Evolutionary conservation across 2,888 invertebrate species (phyloP).

Genomic region (Drosophila imparisetae): DNA sequence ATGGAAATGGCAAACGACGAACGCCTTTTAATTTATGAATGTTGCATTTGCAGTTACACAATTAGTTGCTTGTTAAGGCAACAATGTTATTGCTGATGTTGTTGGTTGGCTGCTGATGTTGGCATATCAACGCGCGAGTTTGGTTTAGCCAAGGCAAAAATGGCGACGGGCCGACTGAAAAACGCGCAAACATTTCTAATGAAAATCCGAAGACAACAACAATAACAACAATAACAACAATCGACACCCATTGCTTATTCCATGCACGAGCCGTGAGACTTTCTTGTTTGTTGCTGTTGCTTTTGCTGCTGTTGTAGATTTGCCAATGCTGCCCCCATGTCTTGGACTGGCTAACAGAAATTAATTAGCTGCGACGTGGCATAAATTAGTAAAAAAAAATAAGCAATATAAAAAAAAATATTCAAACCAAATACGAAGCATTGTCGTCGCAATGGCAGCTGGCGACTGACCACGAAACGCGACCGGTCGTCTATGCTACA

Average conservation of each 20-base stretch:
- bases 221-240: constrained; percentile 23
- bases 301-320: constrained; percentile 22
- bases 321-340: constrained; percentile 52
- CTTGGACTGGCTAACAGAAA: constrained; percentile 71
- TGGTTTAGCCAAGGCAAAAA: constrained; percentile 52
- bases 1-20: constrained; percentile 57
- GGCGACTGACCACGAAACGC: background rate
- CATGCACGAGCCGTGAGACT: constrained; percentile 63
- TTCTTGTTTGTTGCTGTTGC: constrained; percentile 65
- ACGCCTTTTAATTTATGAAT: constrained; percentile 73
- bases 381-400: constrained; percentile 66
- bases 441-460: constrained; percentile 5
- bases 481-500: background rate
- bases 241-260: constrained; percentile 58
- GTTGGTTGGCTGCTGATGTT: constrained; percentile 20
- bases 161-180: constrained; percentile 59
- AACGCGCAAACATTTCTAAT: constrained; percentile 76
- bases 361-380: constrained; percentile 77
- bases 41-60: constrained; percentile 70
- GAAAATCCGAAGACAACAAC: constrained; percentile 56
- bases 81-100: constrained; percentile 31
- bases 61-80: constrained; percentile 67
- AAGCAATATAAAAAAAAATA: constrained; percentile 13
- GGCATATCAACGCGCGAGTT: constrained; percentile 48
- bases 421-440: constrained; percentile 25